Conservation (phyloP, 2,888 invertebrate genomes). For the Stenotaenia linearis region DNA sequence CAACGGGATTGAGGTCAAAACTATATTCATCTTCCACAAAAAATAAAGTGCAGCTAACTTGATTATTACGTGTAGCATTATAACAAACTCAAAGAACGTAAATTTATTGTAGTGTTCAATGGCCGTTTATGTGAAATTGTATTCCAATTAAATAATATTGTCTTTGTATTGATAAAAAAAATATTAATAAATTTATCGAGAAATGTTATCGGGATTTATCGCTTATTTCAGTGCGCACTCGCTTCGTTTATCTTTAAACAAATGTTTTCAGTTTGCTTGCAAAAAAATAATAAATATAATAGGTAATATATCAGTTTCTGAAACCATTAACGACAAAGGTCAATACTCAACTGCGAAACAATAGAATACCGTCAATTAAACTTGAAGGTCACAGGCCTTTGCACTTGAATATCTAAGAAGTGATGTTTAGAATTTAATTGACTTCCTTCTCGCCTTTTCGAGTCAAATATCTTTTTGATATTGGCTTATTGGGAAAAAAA, state of each 20-base stretch:
- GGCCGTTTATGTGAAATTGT: not conserved
- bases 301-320: not conserved
- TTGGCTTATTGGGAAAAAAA: no score
- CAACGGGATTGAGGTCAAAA: not conserved
- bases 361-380: conserved; percentile 1
- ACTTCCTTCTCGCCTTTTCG: not conserved
- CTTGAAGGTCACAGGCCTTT: not conserved
- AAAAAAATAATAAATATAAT: not conserved
- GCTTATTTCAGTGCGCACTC: not conserved
- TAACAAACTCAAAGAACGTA: not conserved
- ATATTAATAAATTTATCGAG: not conserved
- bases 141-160: not conserved
- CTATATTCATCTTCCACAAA: not conserved
- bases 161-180: not conserved
- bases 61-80: not conserved
- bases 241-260: not conserved
- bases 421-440: not conserved
- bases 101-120: not conserved
- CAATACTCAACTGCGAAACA: not conserved
- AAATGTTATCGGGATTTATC: not conserved
- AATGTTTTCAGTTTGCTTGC: not conserved
- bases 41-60: not conserved
- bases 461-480: not conserved
- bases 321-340: not conserved
- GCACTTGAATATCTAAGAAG: not conserved